Evolutionary conservation across 2,888 invertebrate species (phyloP), one percentile per base, ranked within the genome.

Genomic region (Dicroscelio sp.): DNA sequence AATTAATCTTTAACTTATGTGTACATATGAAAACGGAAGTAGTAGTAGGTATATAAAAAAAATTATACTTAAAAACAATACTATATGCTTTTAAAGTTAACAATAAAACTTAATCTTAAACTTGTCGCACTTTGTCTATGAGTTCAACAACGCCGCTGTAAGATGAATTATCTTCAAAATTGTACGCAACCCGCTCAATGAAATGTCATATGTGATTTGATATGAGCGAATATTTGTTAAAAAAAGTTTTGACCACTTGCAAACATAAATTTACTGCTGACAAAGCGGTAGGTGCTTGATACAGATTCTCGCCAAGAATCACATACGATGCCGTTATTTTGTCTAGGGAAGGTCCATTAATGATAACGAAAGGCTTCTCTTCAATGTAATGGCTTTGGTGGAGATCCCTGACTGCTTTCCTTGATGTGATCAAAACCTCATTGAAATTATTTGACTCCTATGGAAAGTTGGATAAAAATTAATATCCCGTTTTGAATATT

Each of bases 181-280:
- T 55, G 55, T 88, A 92, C 17, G 69, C 52, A 17, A 76, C 69
- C 52, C 48, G 52, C 23, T 92, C 82, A 1, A 92, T 30, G 69
- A 92, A 90, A 38, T 90, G 86, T 88, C 90, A 90, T 14, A 92
- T 76, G 33, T 92, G 92, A 43, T 84, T 90, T 4, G 25, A 88
- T 60, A 90, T 69, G 3, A 69, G 1, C 6, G 86, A 78, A 67
- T 73, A 90, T 38, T 76, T 83, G 4, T 92, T 71, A 14, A 23
- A 25, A n/a, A 92, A 79, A 14, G 80, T 75, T 87, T 92, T 92
- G 0, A 52, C 17, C 4, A 43, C 58, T 60, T 92, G 76, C n/a
- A 88, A 92, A 58, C 90, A 92, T 2, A 92, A 30, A 87, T 92
- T 82, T 5, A 90, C 88, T 35, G 88, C 90, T n/a, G 30, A 17